Base-by-base conservation (phyloP, 2,888 invertebrate genomes). In the Auanema sp. region DNA sequence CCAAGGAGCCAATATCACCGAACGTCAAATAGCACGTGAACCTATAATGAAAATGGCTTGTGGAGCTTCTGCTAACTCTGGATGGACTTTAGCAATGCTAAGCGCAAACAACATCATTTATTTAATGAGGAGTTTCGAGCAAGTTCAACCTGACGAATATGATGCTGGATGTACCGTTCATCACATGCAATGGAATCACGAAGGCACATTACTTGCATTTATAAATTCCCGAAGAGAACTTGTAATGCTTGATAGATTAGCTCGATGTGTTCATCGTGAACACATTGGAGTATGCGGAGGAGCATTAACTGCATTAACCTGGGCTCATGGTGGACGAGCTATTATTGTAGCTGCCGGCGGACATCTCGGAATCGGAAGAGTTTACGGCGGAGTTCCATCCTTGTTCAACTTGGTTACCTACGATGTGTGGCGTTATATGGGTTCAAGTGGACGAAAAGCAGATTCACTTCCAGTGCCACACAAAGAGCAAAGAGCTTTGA, bases 301-400 rank as follows among this genome's bases (percentile, higher is more conserved):
- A 8, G 60, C 58, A 25, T 54, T 96, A 59, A 91, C 93, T 56
- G 93, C 95, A 1, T 87, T 98, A 81, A 96, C 96, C 10, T 98
- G 97, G 97, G 97, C 95, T 33, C 96, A 97, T 87, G 94, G 94
- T 84, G 97, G 96, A 84, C 91, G 92, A 40, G 69, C 68, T 76
- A 88, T 97, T 33, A 87, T 98, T 74, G 96, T 97, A 85, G 90
- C 97, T 67, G 92, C 92, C 4, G 92, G 92, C 3, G 96, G 96
- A 14, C 90, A 91, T 80, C 54, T 81, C 8, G 69, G 73, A 14
- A 67, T 74, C 12, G 95, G 94, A 50, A 52, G 33, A 41, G 24
- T 25, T 23, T 43, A 33, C 58, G 64, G 64, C 58, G 91, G 93
- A 58, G 87, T 96, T 76, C 94, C 95, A 86, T 87, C 93, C 79